Base-by-base conservation (phyloP, 2,797 vertebrate species). In the Schizothorax lantsangensis region DNA sequence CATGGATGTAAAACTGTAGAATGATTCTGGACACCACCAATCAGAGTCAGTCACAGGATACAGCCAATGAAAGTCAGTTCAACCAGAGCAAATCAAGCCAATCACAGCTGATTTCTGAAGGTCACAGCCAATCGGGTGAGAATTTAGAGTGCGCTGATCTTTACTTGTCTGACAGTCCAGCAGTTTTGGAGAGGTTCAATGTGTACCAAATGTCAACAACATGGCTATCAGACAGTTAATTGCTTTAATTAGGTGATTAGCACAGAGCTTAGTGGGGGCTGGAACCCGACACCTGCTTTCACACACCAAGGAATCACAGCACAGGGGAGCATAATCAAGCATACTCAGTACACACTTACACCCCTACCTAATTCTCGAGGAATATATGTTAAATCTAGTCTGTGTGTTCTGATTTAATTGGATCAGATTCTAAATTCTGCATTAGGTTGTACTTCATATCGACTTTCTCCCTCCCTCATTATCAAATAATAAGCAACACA, bases 171-270 rank as follows among this genome's bases (percentile, higher is more conserved):
- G 87, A 82, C 36, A 84, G 86, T 88, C 66, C 59, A 87, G 69
- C 84, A 49, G 71, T 84, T 86, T 86, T 78, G 78, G 64, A 83
- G 79, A 33, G 80, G 83, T 79, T 87, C 81, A 75, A 57, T 78
- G 68, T 52, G 71, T 89, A 87, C 84, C 89, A 88, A 89, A 91
- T 87, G 90, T 89, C 84, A 88, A 83, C 87, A 89, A 86, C 81
- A 86, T 15, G 62, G 86, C 84, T 89, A 88, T 89, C 84, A 83
- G 86, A 73, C 66, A 81, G 75, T 84, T 88, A 90, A 91, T 90
- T 86, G 80, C 88, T 89, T 89, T 90, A 90, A 91, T 90, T 88
- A 88, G 89, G 84, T 89, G 80, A 91, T 91, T 91, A 90, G 87
- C 71, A 59, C 45, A 87, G 88, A 86, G 81, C 88, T 90, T 72